Conservation (phyloP, 2,797 vertebrate genomes). For the Hypotaenidia philippensis region DNA sequence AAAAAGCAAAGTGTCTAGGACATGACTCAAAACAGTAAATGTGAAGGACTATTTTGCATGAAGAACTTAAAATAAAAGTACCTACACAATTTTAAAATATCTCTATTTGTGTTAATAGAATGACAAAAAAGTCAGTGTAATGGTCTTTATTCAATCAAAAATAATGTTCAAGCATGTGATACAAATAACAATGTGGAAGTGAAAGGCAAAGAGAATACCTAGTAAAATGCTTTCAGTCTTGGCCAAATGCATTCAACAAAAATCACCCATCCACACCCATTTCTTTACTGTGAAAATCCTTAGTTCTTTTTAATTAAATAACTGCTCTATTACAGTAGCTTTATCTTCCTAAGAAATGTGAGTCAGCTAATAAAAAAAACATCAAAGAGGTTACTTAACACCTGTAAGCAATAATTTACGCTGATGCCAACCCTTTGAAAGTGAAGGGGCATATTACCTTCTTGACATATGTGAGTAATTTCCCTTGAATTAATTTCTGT, state of each 20-base stretch:
- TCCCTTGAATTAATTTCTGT: slow-evolving; percentile 26
- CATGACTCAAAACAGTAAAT: neutral
- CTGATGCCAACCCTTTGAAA: slow-evolving; percentile 64
- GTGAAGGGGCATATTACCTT: neutral
- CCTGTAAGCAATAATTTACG: slow-evolving; percentile 69
- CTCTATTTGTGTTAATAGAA: neutral
- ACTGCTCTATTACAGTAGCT: slow-evolving; percentile 43
- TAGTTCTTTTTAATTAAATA: slow-evolving; percentile 64
- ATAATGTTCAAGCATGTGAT: neutral
- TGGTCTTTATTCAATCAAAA: neutral
- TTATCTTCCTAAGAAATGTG: slow-evolving; percentile 58
- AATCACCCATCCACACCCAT: neutral
- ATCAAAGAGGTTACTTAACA: slow-evolving; percentile 66
- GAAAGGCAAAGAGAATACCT: neutral
- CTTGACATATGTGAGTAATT: slow-evolving; percentile 39
- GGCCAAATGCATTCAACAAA: neutral
- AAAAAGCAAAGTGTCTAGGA: neutral
- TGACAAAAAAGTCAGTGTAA: neutral
- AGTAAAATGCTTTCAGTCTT: neutral
- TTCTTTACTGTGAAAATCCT: slow-evolving; percentile 16
- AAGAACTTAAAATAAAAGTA: neutral
- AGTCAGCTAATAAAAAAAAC: slow-evolving; percentile 45
- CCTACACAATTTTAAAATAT: neutral
- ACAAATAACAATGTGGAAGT: neutral
- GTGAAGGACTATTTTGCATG: neutral